phyloP scores from a whole-genome alignment of 2,797 vertebrate species.

The Microctenopoma lineatum region DNA sequence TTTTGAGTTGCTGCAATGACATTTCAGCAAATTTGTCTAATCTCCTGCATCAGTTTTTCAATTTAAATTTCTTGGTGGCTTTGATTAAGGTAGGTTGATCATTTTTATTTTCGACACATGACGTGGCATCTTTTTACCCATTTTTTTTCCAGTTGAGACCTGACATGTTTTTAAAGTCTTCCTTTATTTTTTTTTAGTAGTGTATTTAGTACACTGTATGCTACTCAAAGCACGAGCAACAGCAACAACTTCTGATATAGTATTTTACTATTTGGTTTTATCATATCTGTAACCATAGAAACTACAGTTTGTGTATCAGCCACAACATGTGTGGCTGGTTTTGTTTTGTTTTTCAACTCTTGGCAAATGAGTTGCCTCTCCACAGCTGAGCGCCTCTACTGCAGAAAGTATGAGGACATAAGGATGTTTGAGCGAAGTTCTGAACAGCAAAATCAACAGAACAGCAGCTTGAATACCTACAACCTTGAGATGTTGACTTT shows the following conservation, averaged over 20 bases:
- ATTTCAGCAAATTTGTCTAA: too few species aligned
- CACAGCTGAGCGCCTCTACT: slow-evolving; percentile 32
- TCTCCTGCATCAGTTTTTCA: too few species aligned
- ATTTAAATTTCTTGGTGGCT: too few species aligned
- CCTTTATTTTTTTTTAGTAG: too few species aligned
- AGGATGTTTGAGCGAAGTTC: slow-evolving; percentile 43
- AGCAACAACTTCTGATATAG: slow-evolving; percentile 26
- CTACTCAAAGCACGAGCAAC: slow-evolving; percentile 15
- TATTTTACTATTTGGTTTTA: slow-evolving; percentile 20
- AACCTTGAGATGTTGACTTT: slow-evolving; percentile 50
- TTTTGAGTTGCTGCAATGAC: too few species aligned
- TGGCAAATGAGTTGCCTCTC: slow-evolving; percentile 48
- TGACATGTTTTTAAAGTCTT: too few species aligned
- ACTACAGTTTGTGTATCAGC: slow-evolving; percentile 36
- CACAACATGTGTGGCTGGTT: slow-evolving; percentile 21
- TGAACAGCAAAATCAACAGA: slow-evolving; percentile 39
- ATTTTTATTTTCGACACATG: too few species aligned
- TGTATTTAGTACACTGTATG: too few species aligned
- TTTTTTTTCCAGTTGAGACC: too few species aligned
- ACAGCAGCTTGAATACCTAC: slow-evolving; percentile 18
- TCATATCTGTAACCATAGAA: slow-evolving; percentile 30
- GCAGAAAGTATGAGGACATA: slow-evolving; percentile 34
- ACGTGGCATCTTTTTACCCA: too few species aligned
- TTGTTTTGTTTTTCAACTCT: slow-evolving; percentile 59
- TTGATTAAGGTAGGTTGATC: too few species aligned